Conservation (phyloP, 2,113 vertebrate genomes). For the Motacilla alba region DNA sequence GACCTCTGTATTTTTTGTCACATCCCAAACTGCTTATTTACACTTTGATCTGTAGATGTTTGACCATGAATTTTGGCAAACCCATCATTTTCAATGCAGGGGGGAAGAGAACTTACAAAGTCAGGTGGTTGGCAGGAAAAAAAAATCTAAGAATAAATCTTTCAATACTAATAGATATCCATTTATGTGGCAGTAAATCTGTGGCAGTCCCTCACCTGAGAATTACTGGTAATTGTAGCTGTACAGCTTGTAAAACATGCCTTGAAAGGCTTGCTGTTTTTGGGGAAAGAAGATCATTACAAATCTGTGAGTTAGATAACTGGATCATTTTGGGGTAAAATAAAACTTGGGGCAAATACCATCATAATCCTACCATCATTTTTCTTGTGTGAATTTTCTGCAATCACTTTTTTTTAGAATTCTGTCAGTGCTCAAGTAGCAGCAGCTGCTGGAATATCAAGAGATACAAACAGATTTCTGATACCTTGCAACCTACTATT, state of each 20-base stretch:
- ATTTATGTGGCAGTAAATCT: background rate
- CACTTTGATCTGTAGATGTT: background rate
- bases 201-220: background rate
- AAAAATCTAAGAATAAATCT: background rate
- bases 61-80: background rate
- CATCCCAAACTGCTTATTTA: background rate
- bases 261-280: background rate
- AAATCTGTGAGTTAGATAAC: background rate
- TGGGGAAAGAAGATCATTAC: background rate
- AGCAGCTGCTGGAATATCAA: background rate
- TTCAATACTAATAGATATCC: background rate
- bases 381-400: background rate
- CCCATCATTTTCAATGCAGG: background rate
- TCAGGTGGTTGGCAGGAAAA: background rate
- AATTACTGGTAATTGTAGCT: background rate
- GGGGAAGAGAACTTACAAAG: background rate
- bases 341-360: background rate
- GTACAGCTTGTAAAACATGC: background rate
- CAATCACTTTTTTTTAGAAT: background rate
- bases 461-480: background rate
- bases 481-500: background rate
- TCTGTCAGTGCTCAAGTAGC: background rate
- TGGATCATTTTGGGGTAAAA: background rate
- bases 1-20: background rate
- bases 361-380: accelerated